phyloP scores from a whole-genome alignment of 2,113 vertebrate genomes.

The Hippocampus guttulatus region DNA sequence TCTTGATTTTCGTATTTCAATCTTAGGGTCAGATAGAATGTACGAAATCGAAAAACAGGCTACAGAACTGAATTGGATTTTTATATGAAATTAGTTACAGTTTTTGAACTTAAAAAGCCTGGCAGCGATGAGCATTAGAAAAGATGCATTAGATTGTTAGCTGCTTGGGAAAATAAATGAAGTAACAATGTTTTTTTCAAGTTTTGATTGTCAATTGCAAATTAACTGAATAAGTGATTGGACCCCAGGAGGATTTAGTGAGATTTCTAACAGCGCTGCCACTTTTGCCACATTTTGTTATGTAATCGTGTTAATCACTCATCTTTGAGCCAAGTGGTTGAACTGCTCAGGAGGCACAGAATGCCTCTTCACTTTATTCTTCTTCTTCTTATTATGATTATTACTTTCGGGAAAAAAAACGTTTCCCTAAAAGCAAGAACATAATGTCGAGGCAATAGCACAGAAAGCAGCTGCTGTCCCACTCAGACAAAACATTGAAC shows the following conservation, averaged over 20 bases:
- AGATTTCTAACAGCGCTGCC: conserved; percentile 12
- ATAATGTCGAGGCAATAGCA: not conserved
- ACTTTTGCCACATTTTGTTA: conserved; percentile 20
- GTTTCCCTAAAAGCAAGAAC: not conserved
- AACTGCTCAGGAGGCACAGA: conserved; percentile 17
- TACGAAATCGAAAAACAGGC: too few species aligned
- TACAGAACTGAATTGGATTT: too few species aligned
- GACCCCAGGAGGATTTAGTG: not conserved
- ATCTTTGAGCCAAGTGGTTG: conserved; percentile 32
- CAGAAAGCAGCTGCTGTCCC: not conserved
- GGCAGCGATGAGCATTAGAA: not conserved
- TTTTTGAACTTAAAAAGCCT: too few species aligned
- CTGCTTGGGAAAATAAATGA: not conserved
- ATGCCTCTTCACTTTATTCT: not conserved
- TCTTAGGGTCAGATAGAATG: too few species aligned
- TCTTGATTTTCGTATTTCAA: too few species aligned
- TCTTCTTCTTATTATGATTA: too few species aligned
- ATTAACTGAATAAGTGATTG: not conserved
- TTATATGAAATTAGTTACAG: too few species aligned
- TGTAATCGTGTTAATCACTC: conserved; percentile 44
- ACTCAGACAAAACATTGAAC: not conserved
- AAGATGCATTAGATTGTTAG: not conserved
- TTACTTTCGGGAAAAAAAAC: not conserved
- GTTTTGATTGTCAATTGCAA: not conserved
- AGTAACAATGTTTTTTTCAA: not conserved